These are phyloP conservation scores for Agelaius phoeniceus DNA, from an alignment of 2,113 vertebrate species.

Conservation along the genomic window DNA sequence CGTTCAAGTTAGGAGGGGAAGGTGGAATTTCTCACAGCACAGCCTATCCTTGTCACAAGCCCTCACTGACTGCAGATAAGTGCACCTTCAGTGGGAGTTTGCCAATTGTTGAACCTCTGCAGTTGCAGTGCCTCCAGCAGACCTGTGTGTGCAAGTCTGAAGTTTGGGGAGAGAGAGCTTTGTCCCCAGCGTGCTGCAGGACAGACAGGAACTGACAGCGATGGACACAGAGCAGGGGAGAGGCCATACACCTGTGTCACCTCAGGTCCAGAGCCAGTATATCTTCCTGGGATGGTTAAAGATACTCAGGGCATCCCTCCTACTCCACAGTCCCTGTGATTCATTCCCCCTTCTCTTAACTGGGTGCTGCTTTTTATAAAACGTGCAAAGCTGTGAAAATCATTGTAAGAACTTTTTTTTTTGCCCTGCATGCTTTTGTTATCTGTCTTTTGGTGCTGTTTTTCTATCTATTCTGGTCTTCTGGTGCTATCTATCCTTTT, in stretches of 20 bases:
- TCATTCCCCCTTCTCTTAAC: neutral
- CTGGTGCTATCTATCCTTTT: neutral
- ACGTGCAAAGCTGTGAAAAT: neutral
- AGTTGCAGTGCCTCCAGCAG: neutral
- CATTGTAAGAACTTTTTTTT: neutral
- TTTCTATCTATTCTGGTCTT: slow-evolving; percentile 14
- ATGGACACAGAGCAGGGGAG: neutral
- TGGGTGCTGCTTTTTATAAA: slow-evolving; percentile 4
- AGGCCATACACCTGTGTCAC: neutral
- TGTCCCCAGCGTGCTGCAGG: neutral
- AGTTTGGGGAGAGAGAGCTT: neutral
- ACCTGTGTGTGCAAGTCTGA: accelerated
- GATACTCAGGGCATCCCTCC: neutral
- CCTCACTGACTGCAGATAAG: neutral
- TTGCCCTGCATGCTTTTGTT: neutral
- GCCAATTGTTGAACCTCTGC: neutral
- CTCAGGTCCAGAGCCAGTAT: neutral
- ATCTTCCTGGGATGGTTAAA: neutral
- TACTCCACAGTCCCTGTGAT: neutral
- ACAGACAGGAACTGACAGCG: accelerated
- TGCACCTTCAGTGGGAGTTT: neutral
- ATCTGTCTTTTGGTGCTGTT: neutral
- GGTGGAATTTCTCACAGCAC: neutral
- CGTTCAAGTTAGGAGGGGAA: neutral
- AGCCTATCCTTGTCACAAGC: neutral